Percentiles rank a stretch among this genome's conserved stretches.
Evolutionary conservation across 2,888 invertebrate genomes (phyloP).

Genomic region (Tholera decimalis): DNA sequence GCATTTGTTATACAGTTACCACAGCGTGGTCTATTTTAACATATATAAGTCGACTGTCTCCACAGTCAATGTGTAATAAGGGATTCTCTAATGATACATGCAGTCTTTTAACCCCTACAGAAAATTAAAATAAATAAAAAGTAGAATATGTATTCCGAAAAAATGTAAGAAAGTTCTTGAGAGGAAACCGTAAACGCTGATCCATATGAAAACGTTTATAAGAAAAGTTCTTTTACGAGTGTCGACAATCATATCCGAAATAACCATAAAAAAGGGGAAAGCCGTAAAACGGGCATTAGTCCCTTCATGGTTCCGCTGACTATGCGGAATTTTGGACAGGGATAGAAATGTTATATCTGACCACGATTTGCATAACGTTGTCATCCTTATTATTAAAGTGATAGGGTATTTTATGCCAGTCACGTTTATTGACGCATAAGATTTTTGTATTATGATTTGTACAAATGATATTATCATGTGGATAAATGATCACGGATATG

Average conservation of each 20-base stretch:
- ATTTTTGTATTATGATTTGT: constrained; percentile 48
- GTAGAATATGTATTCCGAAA: constrained; percentile 6
- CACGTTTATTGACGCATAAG: constrained; percentile 58
- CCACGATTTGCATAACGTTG: constrained; percentile 63
- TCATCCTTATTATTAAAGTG: constrained; percentile 63
- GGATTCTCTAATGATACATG: too few species aligned
- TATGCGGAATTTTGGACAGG: constrained; percentile 71
- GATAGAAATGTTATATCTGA: constrained; percentile 69
- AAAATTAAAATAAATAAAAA: not conserved
- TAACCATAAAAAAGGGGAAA: constrained; percentile 84
- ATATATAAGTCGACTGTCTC: too few species aligned
- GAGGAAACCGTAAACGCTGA: constrained; percentile 61
- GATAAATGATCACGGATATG: constrained; percentile 30
- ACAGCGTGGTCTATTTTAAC: too few species aligned
- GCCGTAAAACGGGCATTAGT: constrained; percentile 86
- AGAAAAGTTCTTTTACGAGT: constrained; percentile 81
- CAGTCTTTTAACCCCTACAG: too few species aligned
- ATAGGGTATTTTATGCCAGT: constrained; percentile 63
- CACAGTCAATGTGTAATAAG: too few species aligned
- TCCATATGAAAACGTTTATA: constrained; percentile 74
- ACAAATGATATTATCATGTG: constrained; percentile 20
- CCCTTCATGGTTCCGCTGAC: constrained; percentile 81
- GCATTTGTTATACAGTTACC: too few species aligned
- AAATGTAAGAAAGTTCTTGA: constrained; percentile 28
- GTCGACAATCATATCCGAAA: constrained; percentile 85